Base-by-base conservation (phyloP, 2,888 invertebrate species). In the Eumacrocentrus americanus region DNA sequence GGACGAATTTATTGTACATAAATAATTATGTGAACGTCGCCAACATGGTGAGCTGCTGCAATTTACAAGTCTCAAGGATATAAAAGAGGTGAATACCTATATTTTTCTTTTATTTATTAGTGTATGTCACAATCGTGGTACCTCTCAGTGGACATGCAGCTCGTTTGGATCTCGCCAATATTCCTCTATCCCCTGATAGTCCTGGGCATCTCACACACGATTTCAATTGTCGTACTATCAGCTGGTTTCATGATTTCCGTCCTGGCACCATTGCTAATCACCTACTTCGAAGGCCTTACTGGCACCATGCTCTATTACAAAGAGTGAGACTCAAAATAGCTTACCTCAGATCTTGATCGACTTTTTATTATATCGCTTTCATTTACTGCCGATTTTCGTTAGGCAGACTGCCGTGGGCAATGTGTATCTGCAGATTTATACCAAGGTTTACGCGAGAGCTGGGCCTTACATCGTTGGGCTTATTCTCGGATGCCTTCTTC, bases 101-200 rank as follows among this genome's bases (percentile, higher is more conserved):
- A n/a, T n/a, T n/a, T n/a, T n/a, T n/a, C n/a, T n/a, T n/a, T n/a
- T 9, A 29, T 16, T 7, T 77, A 79, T 35, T 65, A 85, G 84
- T 85, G 85, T 67, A 81, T 85, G 83, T 83, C 83, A 38, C 85
- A 85, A 72, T 82, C 84, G 1, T 85, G 85, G 85, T 85, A 85
- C 64, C 67, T 85, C n/a, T 66, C 75, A 6, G 69, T 71, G 37
- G 77, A 79, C 54, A 78, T 78, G 78, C 78, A 79, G 61, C 62
- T 79, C 18, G 55, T 75, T 12, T 77, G 75, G 76, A 44, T 79
- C 12, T 77, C 78, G 0, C 78, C 78, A 29, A 70, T 78, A 60
- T 69, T 78, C 56, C 68, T 79, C 9, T 75, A 74, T 35, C 76
- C 77, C 2, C 70, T 79, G 75, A 57, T 77, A 29, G 44, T 55